Conservation (phyloP, 53 echinoderm and acorn worm genomes). For the Echinarachnius parma region DNA sequence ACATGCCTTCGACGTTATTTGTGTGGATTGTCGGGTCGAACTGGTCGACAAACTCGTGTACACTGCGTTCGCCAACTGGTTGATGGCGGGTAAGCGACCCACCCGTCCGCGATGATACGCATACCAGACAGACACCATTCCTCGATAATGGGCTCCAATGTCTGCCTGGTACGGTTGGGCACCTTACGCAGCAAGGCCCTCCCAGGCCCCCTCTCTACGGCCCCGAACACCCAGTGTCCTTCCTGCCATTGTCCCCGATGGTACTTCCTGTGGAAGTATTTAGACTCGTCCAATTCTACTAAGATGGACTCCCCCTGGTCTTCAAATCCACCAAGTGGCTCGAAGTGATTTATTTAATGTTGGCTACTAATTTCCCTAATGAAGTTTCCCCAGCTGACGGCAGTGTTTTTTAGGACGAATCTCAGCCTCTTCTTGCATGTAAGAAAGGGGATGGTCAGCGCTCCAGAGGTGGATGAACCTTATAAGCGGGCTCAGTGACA, state of each 20-base stretch:
- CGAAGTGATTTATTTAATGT: too few relatives aligned
- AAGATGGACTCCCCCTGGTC: background rate
- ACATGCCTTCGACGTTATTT: constrained; percentile 22
- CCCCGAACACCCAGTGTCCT: constrained; percentile 27
- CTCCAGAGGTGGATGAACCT: too few relatives aligned
- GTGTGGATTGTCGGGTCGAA: constrained; percentile 1
- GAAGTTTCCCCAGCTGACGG: too few relatives aligned
- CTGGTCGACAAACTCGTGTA: background rate
- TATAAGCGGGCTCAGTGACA: too few relatives aligned
- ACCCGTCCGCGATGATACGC: background rate
- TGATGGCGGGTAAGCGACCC: background rate
- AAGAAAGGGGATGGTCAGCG: too few relatives aligned
- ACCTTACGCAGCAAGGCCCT: too few relatives aligned
- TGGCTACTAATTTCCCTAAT: too few relatives aligned
- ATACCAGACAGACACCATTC: background rate
- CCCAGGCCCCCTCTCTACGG: constrained; percentile 7
- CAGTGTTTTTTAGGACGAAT: too few relatives aligned
- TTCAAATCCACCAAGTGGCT: constrained; percentile 20
- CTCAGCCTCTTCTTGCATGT: too few relatives aligned
- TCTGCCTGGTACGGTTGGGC: too few relatives aligned
- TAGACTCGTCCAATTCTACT: constrained; percentile 22
- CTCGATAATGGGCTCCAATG: background rate
- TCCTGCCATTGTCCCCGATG: constrained; percentile 11
- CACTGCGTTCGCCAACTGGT: background rate
- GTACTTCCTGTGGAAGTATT: constrained; percentile 35